Evolutionary conservation across 2,888 invertebrate species (phyloP), one percentile per base, ranked within the genome.

Genomic region (Alviniconcha strummeri): DNA sequence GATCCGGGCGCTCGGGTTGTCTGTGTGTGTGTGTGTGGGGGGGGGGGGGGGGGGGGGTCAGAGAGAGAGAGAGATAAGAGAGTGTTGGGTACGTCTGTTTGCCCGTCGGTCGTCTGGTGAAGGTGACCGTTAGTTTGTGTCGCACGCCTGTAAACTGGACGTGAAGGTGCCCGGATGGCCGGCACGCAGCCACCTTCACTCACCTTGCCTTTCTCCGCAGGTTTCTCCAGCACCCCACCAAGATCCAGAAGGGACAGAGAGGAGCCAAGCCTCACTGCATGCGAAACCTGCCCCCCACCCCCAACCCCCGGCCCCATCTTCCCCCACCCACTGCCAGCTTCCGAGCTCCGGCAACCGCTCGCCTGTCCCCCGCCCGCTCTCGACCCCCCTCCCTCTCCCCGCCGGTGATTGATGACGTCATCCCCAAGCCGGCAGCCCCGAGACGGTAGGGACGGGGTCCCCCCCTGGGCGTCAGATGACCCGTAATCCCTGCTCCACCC

Each of bases 211-310:
- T 54, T 54, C 13, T 54, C 6, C 3, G 57, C 94, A 97, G 97
- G 94, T 98, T 98, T 94, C 95, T 98, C 89, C 96, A 98, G 88
- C 98, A 98, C 94, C 98, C 98, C 82, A 97, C 97, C 71, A 98
- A 98, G 94, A 95, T 98, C 91, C 98, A 98, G 92, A 98, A 97
- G 94, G 98, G 98, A 88, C 91, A 91, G 81, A 85, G 92, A 79
- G 92, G 92, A 9, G 92, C 92, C 0, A 89, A 90, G 83, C 92
- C 91, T 0, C 91, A 91, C 81, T 87, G 88, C 17, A 52, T 56
- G 60, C 56, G 71, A 8, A 76, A 76, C 82, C 56, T 82, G 19
- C 76, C 60, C 75, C 17, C 15, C 64, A 56, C 36, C 54, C 60
- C 67, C 17, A 71, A 9, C 57, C 64, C 67, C 76, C 52, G 15